A percentile compares a stretch with the other conserved stretches of the same genome.
Conservation (phyloP, 1,140 invertebrate genomes). For the Pogonomyrmex californicus region DNA sequence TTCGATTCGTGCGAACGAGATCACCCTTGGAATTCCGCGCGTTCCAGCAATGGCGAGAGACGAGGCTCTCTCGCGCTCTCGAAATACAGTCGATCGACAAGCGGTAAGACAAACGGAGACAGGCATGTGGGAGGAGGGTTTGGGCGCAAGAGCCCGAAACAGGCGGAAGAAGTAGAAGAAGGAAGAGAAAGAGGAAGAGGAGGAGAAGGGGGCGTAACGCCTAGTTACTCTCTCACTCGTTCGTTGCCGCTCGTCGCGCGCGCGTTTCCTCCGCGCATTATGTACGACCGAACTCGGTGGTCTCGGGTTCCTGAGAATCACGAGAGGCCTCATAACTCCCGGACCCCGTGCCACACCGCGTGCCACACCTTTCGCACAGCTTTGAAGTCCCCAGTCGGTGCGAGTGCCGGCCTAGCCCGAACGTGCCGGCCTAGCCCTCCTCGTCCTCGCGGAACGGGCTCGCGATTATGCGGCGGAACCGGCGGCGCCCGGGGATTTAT, state of each 20-base stretch:
- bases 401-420: slow-evolving; percentile 12
- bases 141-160: slow-evolving; percentile 18
- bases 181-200: slow-evolving; percentile 28
- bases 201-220: slow-evolving; percentile 55
- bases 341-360: slow-evolving; percentile 61
- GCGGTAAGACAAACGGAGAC: slow-evolving; percentile 64
- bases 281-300: slow-evolving; percentile 73
- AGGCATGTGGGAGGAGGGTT: slow-evolving; percentile 37
- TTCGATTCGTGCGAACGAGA: neutral
- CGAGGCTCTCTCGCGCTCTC: slow-evolving; percentile 14
- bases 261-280: slow-evolving; percentile 70
- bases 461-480: slow-evolving; percentile 41
- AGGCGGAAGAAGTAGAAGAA: slow-evolving; percentile 14
- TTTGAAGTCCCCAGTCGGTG: slow-evolving; percentile 64
- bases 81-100: slow-evolving; percentile 56
- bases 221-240: slow-evolving; percentile 57
- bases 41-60: neutral
- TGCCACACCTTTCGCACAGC: slow-evolving; percentile 72
- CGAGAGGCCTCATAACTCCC: slow-evolving; percentile 68
- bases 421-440: neutral
- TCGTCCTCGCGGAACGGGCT: neutral
- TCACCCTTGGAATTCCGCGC: neutral
- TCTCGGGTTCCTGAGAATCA: slow-evolving; percentile 76
- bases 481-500: slow-evolving; percentile 34
- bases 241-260: slow-evolving; percentile 65